These are phyloP conservation scores for Caenorhabditis tropicalis DNA, from an alignment of 1,140 invertebrate species.

Conservation along the genomic window DNA sequence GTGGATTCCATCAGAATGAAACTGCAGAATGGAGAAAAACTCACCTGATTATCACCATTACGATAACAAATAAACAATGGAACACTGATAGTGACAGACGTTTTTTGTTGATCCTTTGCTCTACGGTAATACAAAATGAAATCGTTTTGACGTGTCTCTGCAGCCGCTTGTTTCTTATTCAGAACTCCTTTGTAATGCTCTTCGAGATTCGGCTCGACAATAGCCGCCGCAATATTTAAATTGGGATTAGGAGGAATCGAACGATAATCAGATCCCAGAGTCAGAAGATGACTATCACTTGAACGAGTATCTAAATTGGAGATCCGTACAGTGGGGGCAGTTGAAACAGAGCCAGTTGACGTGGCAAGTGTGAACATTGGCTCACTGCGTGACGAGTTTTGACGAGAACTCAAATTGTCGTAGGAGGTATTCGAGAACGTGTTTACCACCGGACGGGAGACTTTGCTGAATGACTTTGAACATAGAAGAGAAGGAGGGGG, in stretches of 20 bases:
- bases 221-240: slow-evolving; percentile 13
- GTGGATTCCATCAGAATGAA: not conserved
- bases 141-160: not conserved
- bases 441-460: not conserved
- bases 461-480: too few relatives aligned
- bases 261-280: slow-evolving; percentile 1
- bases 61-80: slow-evolving; percentile 26
- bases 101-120: not conserved
- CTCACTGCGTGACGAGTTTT: not conserved
- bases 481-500: too few relatives aligned
- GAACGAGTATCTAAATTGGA: not conserved
- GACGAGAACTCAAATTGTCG: not conserved
- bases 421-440: not conserved
- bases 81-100: not conserved
- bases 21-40: not conserved
- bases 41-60: not conserved
- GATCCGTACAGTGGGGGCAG: not conserved
- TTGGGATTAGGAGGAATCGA: not conserved
- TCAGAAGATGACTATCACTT: slow-evolving; percentile 9
- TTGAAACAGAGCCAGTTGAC: not conserved
- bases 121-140: slow-evolving; percentile 8
- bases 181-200: slow-evolving; percentile 14
- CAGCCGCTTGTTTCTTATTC: not conserved
- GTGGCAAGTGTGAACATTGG: not conserved
- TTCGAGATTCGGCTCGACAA: not conserved